phyloP scores from a whole-genome alignment of 2,113 vertebrate species.

The Callocephalon fimbriatum region DNA sequence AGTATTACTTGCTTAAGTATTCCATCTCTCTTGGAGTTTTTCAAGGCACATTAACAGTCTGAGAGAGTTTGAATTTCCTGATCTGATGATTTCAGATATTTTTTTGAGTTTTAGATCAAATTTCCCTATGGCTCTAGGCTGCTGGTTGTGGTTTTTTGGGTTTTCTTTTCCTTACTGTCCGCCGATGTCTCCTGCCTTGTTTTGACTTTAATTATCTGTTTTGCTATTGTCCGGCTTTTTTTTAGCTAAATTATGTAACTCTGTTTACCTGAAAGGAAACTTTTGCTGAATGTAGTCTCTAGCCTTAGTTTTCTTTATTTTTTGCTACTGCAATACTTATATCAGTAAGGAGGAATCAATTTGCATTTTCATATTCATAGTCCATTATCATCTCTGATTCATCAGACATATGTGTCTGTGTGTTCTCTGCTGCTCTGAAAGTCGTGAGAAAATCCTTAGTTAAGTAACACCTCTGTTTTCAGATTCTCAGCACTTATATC shows the following conservation, averaged over 20 bases:
- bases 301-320: neutral
- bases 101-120: neutral
- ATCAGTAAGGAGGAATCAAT: neutral
- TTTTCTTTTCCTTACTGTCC: neutral
- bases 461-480: neutral
- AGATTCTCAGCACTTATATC: conserved; percentile 85
- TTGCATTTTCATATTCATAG: neutral
- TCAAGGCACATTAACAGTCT: neutral
- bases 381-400: neutral
- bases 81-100: neutral
- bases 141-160: neutral
- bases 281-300: neutral
- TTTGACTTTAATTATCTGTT: neutral
- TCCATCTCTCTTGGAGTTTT: neutral
- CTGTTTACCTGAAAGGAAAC: neutral
- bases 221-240: neutral
- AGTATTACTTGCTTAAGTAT: neutral
- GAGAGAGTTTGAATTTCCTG: neutral
- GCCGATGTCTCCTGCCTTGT: neutral
- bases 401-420: neutral
- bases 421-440: neutral
- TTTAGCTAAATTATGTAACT: neutral
- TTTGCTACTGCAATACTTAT: neutral
- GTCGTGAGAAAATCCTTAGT: neutral
- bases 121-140: neutral